Evolutionary conservation across 2,113 vertebrate species (phyloP), one percentile per base, ranked within the genome.

Genomic region (Isichthys henryi): DNA sequence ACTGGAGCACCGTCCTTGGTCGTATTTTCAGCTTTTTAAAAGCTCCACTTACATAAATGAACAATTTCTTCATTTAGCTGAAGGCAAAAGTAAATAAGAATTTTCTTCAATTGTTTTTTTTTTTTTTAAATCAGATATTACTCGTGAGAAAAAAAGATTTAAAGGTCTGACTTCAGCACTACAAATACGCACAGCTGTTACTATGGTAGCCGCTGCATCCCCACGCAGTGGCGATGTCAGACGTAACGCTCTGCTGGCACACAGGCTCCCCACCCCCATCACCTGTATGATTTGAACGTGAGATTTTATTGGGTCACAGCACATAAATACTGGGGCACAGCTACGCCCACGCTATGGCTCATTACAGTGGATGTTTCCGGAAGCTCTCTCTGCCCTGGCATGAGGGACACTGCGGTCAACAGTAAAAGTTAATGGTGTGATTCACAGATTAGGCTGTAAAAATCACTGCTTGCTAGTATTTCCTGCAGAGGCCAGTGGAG

Each of bases 371-470:
- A 49, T 50, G 17, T 82, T 70, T 27, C 35, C 2, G 11, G 21
- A 23, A 80, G 74, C 74, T 39, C 31, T 39, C 31, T 39, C 35
- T 31, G 70, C 70, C 70, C 35, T 43, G 74, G 15, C 35, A 6
- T 39, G 10, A 43, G 70, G 70, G 35, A 43, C 74, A 80, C 31
- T 48, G 23, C 23, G n/a, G 21, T 49, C 19, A 48, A 50, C 23
- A 86, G 48, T 86, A 49, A 86, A 86, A n/a, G 23, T 86, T 84
- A 84, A 84, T 43, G 46, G 82, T 46, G 46, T 45, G 82, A 45
- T 23, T 66, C 62, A 48, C 45, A 46, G 21, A 84, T n/a, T 39
- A 7, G 15, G 43, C 48, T 86, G 48, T n/a, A 48, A 86, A 56
- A 86, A 49, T 45, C 45, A 43, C 45, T 49, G 48, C 50, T 46